Evolutionary conservation across 2,797 vertebrate species (phyloP).

Genomic region (Fistularia commersonii): DNA sequence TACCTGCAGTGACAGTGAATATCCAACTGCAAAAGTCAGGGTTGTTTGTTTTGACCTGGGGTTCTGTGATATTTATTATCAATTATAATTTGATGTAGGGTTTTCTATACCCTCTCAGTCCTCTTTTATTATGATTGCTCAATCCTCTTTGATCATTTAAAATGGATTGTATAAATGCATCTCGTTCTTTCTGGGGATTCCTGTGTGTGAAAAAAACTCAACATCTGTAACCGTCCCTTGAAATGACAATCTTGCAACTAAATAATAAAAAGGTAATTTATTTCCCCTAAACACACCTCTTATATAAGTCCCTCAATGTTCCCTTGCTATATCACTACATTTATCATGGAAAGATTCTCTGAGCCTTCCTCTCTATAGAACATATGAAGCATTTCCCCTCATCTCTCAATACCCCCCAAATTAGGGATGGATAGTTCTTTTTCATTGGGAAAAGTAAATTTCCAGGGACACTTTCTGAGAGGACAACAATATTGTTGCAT

Average conservation of each 20-base stretch:
- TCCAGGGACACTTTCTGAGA: too few relatives aligned
- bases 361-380: not conserved
- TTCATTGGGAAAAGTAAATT: not conserved
- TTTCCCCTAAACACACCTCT: not conserved
- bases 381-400: slow-evolving; percentile 4
- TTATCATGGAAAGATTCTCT: slow-evolving; percentile 11
- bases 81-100: not conserved
- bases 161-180: not conserved
- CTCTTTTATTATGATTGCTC: slow-evolving; percentile 1
- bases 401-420: slow-evolving; percentile 7
- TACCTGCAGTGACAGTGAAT: too few relatives aligned
- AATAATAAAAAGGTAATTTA: not conserved
- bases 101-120: slow-evolving; percentile 3
- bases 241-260: not conserved
- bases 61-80: not conserved
- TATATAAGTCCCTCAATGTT: not conserved
- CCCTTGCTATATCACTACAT: slow-evolving; percentile 2
- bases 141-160: slow-evolving; percentile 5
- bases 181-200: too few relatives aligned
- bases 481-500: too few relatives aligned
- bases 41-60: slow-evolving; percentile 9
- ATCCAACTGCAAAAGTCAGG: too few relatives aligned
- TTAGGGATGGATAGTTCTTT: not conserved
- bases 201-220: not conserved
- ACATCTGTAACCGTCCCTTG: not conserved